Evolutionary conservation across 1,140 invertebrate species (phyloP).

Genomic region (Atta texana): DNA sequence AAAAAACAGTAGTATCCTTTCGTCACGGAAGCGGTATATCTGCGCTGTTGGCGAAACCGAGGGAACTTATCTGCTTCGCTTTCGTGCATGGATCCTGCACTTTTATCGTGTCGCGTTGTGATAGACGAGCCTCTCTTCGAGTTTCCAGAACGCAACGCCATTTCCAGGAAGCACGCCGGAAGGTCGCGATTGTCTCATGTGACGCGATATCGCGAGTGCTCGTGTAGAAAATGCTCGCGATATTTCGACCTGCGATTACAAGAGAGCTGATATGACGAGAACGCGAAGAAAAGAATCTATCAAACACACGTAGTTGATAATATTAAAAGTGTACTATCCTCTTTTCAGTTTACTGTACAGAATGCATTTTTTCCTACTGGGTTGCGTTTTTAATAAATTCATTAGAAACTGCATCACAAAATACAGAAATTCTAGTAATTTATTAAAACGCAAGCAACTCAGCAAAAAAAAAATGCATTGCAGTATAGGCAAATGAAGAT

Average conservation of each 20-base stretch:
- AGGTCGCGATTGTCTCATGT: slow-evolving; percentile 58
- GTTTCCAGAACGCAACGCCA: slow-evolving; percentile 51
- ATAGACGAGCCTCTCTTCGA: slow-evolving; percentile 50
- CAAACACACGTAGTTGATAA: too few species aligned
- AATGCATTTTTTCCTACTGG: too few species aligned
- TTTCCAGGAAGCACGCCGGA: slow-evolving; percentile 48
- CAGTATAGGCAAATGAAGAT: too few species aligned
- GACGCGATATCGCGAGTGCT: slow-evolving; percentile 38
- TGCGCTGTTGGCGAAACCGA: slow-evolving; percentile 37
- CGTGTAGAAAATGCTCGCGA: slow-evolving; percentile 4
- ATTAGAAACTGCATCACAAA: too few species aligned
- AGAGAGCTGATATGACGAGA: background rate
- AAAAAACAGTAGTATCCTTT: slow-evolving; percentile 16
- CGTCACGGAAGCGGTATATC: slow-evolving; percentile 49
- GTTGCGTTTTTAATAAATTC: too few species aligned
- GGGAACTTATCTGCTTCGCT: slow-evolving; percentile 50
- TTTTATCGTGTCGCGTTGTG: slow-evolving; percentile 47
- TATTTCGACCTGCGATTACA: background rate
- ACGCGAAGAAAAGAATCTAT: background rate
- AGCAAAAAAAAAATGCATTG: too few species aligned
- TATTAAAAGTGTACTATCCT: background rate
- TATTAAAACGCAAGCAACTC: too few species aligned
- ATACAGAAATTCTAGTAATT: too few species aligned
- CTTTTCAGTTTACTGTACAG: too few species aligned
- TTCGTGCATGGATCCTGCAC: slow-evolving; percentile 38